Conservation (phyloP, 2,888 invertebrate genomes). For the Hoplodrina blanda region DNA sequence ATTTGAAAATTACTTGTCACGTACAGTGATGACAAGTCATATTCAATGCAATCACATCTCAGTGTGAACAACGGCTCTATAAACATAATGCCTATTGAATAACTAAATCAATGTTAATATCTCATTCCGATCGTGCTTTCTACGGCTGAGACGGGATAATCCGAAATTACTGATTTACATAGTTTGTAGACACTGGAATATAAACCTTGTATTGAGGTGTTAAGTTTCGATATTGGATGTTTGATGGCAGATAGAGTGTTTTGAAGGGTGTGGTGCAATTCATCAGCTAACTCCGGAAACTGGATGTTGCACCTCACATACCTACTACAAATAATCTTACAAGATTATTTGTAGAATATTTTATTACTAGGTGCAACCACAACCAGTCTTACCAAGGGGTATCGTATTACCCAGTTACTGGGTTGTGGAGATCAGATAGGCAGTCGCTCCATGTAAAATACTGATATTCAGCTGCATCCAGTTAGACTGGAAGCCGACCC, state of each 20-base stretch:
- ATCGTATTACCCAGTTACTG: no score
- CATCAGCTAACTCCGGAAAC: neutral
- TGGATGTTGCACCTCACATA: neutral
- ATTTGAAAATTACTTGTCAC: constrained; percentile 39
- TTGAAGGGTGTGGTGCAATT: constrained; percentile 33
- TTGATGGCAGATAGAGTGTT: constrained; percentile 32
- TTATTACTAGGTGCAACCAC: no score
- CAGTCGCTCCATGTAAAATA: no score
- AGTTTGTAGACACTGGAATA: constrained; percentile 59
- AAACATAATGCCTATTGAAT: constrained; percentile 74
- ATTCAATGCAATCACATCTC: constrained; percentile 46
- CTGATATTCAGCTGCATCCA: no score
- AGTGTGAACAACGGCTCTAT: constrained; percentile 70
- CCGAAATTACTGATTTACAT: constrained; percentile 73
- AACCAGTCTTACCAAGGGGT: no score
- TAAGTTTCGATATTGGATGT: constrained; percentile 53
- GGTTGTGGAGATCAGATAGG: no score
- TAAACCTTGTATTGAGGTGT: constrained; percentile 61
- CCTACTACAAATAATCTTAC: no score
- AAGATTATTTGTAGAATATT: no score
- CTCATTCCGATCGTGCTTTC: constrained; percentile 75
- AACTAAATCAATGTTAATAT: constrained; percentile 71
- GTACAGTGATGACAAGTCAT: constrained; percentile 51
- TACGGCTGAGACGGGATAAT: constrained; percentile 76
- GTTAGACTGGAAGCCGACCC: no score